Evolutionary conservation across 92 coral and sea anemone species (phyloP).

Genomic region (Zoanthus solanderi): DNA sequence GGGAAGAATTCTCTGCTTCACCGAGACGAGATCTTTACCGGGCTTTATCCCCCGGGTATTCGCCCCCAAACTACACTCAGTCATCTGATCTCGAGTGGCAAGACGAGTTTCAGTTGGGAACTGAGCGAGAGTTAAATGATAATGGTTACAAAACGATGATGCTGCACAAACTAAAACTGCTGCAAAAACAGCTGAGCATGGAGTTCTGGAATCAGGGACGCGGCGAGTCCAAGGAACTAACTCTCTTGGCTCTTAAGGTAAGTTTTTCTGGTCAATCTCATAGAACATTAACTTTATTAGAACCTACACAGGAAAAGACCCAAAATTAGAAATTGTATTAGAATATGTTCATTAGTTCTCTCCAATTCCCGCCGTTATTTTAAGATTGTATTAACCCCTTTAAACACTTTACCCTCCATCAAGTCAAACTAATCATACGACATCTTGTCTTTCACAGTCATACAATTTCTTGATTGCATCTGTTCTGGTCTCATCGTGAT

Average conservation of each 20-base stretch:
- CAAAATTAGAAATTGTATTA: too few species aligned
- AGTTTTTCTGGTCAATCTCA: not conserved
- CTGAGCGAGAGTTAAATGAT: conserved; percentile 66
- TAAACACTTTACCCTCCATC: too few species aligned
- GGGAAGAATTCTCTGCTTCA: conserved; percentile 92
- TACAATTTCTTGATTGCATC: too few species aligned
- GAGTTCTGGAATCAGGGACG: conserved; percentile 60
- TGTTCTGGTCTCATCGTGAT: too few species aligned
- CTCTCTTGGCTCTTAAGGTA: conserved; percentile 42
- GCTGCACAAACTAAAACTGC: conserved; percentile 71
- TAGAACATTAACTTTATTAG: too few species aligned
- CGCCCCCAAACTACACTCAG: conserved; percentile 65
- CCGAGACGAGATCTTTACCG: conserved; percentile 91
- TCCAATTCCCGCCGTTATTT: too few species aligned
- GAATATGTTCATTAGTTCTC: too few species aligned
- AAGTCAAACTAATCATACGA: too few species aligned
- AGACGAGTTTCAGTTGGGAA: conserved; percentile 81
- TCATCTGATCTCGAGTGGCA: conserved; percentile 90
- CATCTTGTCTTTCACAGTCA: too few species aligned
- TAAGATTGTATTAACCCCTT: too few species aligned
- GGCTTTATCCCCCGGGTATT: conserved; percentile 84
- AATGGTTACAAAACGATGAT: conserved; percentile 59
- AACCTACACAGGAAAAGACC: too few species aligned
- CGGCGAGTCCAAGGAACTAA: conserved; percentile 59
- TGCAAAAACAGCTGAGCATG: conserved; percentile 63